These are phyloP conservation scores for Tragelaphus scriptus DNA, from an alignment of 2,113 vertebrate genomes.

Conservation along the genomic window DNA sequence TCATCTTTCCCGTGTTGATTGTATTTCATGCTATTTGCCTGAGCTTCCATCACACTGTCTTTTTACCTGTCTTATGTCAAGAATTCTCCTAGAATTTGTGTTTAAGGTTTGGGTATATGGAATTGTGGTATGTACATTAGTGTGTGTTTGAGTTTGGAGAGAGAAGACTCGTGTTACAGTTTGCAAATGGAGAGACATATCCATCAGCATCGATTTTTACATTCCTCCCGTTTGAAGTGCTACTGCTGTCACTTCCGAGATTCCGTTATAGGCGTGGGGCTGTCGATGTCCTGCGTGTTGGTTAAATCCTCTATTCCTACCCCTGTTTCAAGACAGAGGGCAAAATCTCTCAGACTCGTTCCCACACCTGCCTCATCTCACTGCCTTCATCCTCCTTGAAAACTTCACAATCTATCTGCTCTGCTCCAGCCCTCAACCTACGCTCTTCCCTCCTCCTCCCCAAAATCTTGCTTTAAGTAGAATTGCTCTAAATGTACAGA, in stretches of 20 bases:
- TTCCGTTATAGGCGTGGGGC: background rate
- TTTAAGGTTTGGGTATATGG: background rate
- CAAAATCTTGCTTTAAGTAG: background rate
- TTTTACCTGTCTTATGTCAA: background rate
- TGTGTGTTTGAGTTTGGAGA: background rate
- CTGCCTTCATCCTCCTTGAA: background rate
- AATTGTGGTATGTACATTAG: no score
- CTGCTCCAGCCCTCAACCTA: background rate
- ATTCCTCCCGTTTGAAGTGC: no score
- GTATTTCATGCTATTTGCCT: fast-evolving
- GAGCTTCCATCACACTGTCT: fast-evolving
- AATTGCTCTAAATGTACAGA: background rate
- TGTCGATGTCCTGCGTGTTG: fast-evolving
- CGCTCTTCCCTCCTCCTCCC: no score
- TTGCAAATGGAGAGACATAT: background rate
- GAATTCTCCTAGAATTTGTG: background rate
- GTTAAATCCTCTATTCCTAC: fast-evolving
- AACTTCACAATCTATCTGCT: background rate
- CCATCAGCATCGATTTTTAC: background rate
- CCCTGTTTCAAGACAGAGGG: fast-evolving
- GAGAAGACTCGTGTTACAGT: background rate
- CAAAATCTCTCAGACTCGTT: fast-evolving
- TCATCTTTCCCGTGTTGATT: fast-evolving
- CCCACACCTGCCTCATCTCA: fast-evolving
- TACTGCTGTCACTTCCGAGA: fast-evolving